Percentiles rank a stretch among this genome's conserved stretches.
Conservation (phyloP, 1,140 invertebrate genomes). For the Hypothenemus hampei region DNA sequence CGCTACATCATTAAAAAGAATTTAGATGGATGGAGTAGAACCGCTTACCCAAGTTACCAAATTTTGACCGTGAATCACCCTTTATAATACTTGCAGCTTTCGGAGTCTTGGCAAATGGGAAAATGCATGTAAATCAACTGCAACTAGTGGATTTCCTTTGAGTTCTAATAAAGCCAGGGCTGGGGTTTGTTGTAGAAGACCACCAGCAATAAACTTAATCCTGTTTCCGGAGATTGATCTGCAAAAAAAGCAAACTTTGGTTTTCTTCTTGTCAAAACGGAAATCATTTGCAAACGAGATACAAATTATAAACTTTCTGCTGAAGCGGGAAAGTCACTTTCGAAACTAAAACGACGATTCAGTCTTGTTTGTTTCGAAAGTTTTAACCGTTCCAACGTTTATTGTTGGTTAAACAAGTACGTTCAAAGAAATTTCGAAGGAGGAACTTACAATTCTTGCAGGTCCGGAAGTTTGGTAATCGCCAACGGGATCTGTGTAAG, state of each 20-base stretch:
- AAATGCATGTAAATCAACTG: conserved; percentile 60
- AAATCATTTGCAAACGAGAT: background rate
- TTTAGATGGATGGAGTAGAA: too few relatives aligned
- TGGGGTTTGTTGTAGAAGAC: conserved; percentile 54
- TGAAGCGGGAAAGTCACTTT: background rate
- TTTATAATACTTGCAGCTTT: conserved; percentile 64
- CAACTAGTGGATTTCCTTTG: conserved; percentile 64
- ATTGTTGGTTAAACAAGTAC: background rate
- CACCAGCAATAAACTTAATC: conserved; percentile 58
- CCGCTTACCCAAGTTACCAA: too few relatives aligned
- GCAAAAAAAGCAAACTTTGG: conserved; percentile 25
- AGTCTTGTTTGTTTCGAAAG: background rate
- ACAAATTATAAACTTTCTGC: background rate
- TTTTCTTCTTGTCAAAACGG: background rate
- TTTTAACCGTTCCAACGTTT: background rate
- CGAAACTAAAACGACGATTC: background rate
- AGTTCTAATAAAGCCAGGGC: conserved; percentile 62
- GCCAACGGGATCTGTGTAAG: conserved; percentile 61
- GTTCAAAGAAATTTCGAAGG: too few relatives aligned
- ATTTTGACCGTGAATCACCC: too few relatives aligned
- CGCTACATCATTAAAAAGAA: too few relatives aligned
- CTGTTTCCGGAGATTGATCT: conserved; percentile 68
- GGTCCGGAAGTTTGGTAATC: conserved; percentile 55
- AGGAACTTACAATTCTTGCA: conserved; percentile 69
- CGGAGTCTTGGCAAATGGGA: conserved; percentile 59